Percentiles rank a stretch among this genome's conserved stretches.
Conservation (phyloP, 1,140 invertebrate species). For the Bombus pascuorum region DNA sequence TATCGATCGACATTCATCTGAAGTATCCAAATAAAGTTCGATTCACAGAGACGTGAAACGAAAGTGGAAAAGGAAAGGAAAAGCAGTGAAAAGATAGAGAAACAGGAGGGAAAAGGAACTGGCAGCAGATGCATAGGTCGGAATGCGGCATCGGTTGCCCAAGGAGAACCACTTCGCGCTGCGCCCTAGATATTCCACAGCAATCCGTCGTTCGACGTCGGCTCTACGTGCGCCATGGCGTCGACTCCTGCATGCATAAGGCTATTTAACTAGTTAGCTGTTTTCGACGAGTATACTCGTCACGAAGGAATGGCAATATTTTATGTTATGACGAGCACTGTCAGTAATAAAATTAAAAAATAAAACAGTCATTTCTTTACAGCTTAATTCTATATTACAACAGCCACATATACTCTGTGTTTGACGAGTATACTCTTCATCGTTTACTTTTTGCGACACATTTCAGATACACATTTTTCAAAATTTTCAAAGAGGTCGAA, state of each 20-base stretch:
- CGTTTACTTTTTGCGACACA: too few species aligned
- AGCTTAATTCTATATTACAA: too few species aligned
- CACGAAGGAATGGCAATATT: too few species aligned
- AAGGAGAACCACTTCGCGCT: slow-evolving; percentile 77
- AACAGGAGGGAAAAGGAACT: slow-evolving; percentile 51
- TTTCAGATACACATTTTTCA: too few species aligned
- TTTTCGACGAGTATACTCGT: too few species aligned
- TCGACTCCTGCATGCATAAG: slow-evolving; percentile 12
- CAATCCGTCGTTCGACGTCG: slow-evolving; percentile 42
- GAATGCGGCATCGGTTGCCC: slow-evolving; percentile 74
- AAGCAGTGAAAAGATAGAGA: slow-evolving; percentile 6
- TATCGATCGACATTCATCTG: neutral
- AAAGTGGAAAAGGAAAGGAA: slow-evolving; percentile 9
- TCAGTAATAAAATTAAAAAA: too few species aligned
- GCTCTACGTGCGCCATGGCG: neutral
- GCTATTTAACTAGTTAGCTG: neutral
- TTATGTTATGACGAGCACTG: too few species aligned
- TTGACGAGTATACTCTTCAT: too few species aligned
- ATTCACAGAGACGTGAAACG: neutral
- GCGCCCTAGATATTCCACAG: slow-evolving; percentile 68
- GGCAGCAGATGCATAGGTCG: slow-evolving; percentile 69
- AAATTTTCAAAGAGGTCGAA: too few species aligned
- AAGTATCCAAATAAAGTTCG: neutral
- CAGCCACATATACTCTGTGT: too few species aligned
- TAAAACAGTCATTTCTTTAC: too few species aligned